These are phyloP conservation scores for Anoura caudifer DNA, from an alignment of 2,113 vertebrate species.

Conservation along the genomic window DNA sequence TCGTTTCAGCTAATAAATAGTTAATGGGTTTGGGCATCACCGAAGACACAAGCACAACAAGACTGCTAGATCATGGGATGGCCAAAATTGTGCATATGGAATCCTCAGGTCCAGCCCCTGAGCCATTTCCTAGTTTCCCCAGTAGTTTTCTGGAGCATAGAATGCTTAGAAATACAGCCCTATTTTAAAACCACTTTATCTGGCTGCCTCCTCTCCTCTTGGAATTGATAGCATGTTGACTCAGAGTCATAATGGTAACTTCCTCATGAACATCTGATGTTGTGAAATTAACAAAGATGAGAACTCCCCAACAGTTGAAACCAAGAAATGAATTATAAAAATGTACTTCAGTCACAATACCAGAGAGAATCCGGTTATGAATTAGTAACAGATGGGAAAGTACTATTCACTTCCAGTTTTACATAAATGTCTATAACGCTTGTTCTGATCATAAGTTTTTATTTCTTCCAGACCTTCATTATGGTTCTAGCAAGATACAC, in stretches of 20 bases:
- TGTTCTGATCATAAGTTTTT: constrained; percentile 79
- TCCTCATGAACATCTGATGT: constrained; percentile 34
- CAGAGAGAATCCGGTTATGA: constrained; percentile 80
- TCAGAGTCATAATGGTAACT: constrained; percentile 55
- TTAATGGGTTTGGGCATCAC: constrained; percentile 61
- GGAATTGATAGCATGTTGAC: constrained; percentile 44
- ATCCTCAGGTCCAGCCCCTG: not conserved
- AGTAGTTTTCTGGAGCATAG: not conserved
- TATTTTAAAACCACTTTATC: constrained; percentile 29
- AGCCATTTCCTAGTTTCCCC: not conserved
- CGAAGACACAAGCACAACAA: not conserved
- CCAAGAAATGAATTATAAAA: constrained; percentile 75
- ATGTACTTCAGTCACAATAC: constrained; percentile 73
- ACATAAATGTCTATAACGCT: constrained; percentile 76
- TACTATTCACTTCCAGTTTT: constrained; percentile 79
- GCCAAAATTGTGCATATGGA: not conserved
- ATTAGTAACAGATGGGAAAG: constrained; percentile 83
- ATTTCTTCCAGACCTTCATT: constrained; percentile 78
- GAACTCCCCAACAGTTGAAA: constrained; percentile 56
- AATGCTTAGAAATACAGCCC: not conserved
- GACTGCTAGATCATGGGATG: not conserved
- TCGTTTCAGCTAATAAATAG: constrained; percentile 57
- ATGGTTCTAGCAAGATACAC: constrained; percentile 68
- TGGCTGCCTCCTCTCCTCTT: not conserved
- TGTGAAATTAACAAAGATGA: constrained; percentile 69